Percentiles rank a stretch among this genome's conserved stretches.
Conservation (phyloP, 1,140 invertebrate genomes). For the Samia ricini region DNA sequence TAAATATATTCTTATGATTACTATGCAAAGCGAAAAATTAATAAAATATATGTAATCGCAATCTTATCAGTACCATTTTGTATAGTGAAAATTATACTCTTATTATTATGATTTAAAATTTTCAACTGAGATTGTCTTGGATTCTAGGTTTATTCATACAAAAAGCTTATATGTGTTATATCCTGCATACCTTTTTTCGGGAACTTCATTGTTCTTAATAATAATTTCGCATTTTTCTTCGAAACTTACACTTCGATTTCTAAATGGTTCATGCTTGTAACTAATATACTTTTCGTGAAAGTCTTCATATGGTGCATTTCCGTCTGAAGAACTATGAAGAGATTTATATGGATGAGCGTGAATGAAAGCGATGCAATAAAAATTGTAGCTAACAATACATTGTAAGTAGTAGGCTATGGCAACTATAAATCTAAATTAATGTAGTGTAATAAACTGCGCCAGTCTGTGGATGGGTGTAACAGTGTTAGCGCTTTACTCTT, state of each 20-base stretch:
- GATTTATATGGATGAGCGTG: constrained; percentile 61
- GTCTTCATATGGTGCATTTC: constrained; percentile 80
- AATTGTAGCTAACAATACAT: neutral
- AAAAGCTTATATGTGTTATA: neutral
- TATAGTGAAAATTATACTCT: neutral
- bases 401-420: constrained; percentile 2
- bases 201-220: constrained; percentile 49
- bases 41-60: too few species aligned
- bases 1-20: too few species aligned
- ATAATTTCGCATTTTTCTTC: constrained; percentile 76
- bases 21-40: too few species aligned
- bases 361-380: constrained; percentile 46
- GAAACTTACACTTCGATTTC: constrained; percentile 85
- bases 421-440: constrained; percentile 8
- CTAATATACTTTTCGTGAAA: constrained; percentile 89
- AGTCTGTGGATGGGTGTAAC: constrained; percentile 14
- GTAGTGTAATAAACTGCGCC: constrained; percentile 12
- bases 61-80: too few species aligned
- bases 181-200: constrained; percentile 51
- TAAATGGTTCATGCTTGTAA: constrained; percentile 82
- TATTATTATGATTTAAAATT: neutral
- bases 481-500: neutral
- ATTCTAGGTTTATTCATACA: neutral
- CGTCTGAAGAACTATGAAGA: constrained; percentile 76
- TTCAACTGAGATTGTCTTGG: neutral